These are phyloP conservation scores for Aphidius ervi DNA, from an alignment of 1,140 invertebrate species.

Conservation along the genomic window DNA sequence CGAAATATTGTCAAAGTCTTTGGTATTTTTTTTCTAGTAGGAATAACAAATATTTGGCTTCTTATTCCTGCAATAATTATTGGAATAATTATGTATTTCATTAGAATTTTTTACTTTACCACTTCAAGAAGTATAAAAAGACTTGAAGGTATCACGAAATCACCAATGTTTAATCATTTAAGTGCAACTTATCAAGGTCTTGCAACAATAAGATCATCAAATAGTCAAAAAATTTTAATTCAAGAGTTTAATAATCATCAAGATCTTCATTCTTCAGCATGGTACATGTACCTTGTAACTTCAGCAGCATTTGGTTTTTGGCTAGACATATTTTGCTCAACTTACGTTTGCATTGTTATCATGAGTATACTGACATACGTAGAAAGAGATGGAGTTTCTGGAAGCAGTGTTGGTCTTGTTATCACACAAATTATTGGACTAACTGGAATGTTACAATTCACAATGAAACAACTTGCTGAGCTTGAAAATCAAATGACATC, in stretches of 20 bases:
- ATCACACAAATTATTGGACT: slow-evolving; percentile 56
- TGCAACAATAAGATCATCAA: slow-evolving; percentile 82
- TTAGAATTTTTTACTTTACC: slow-evolving; percentile 62
- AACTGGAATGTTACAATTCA: slow-evolving; percentile 69
- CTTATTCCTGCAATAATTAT: slow-evolving; percentile 59
- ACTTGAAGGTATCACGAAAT: slow-evolving; percentile 63
- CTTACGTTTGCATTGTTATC: slow-evolving; percentile 57
- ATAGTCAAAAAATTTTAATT: slow-evolving; percentile 72
- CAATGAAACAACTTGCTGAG: slow-evolving; percentile 69
- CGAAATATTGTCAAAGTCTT: slow-evolving; percentile 56
- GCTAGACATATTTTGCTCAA: slow-evolving; percentile 65
- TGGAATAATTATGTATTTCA: slow-evolving; percentile 57
- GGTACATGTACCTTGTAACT: slow-evolving; percentile 65
- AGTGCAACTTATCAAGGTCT: slow-evolving; percentile 73
- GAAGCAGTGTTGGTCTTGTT: slow-evolving; percentile 58
- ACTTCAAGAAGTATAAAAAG: slow-evolving; percentile 68
- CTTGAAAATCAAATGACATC: slow-evolving; percentile 77
- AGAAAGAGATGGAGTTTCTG: slow-evolving; percentile 48
- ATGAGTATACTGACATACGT: slow-evolving; percentile 40
- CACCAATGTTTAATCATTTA: slow-evolving; percentile 68
- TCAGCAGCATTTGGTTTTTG: slow-evolving; percentile 64
- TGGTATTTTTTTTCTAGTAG: slow-evolving; percentile 64
- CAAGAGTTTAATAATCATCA: slow-evolving; percentile 70
- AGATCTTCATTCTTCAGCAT: slow-evolving; percentile 62
- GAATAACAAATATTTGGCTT: slow-evolving; percentile 60